Conservation (phyloP, 1,140 invertebrate genomes). For the Leptoteleia sp. region DNA sequence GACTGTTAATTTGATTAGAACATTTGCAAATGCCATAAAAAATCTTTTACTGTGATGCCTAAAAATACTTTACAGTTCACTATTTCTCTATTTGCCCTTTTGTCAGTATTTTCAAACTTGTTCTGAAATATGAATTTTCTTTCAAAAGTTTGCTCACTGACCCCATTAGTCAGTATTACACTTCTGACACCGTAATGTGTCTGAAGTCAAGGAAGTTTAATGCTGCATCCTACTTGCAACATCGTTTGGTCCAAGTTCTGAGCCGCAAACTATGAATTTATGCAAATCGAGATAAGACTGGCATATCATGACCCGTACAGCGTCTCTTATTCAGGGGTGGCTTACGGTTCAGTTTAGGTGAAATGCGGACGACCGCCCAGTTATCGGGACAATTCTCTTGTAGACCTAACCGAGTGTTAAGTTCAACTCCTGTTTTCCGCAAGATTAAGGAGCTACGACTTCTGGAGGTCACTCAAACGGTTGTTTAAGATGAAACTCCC, state of each 20-base stretch:
- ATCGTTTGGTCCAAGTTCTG: conserved; percentile 62
- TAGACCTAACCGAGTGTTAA: conserved; percentile 66
- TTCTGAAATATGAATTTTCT: no score
- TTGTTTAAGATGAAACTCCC: conserved; percentile 48
- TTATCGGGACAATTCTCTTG: conserved; percentile 55
- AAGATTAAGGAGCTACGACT: conserved; percentile 64
- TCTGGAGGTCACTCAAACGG: conserved; percentile 53
- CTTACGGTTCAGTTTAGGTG: conserved; percentile 64
- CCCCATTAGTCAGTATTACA: conserved; percentile 47
- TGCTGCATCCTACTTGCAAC: conserved; percentile 43
- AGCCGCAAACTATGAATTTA: conserved; percentile 78
- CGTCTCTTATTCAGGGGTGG: conserved; percentile 63
- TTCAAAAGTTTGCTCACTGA: conserved; percentile 12
- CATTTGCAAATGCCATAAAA: no score
- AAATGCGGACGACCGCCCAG: conserved; percentile 18
- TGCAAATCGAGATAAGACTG: conserved; percentile 79
- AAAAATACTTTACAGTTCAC: no score
- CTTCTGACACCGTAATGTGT: conserved; percentile 52
- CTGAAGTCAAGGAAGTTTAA: conserved; percentile 46
- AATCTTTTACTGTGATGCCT: no score
- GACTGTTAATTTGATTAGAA: no score
- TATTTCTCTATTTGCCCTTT: no score
- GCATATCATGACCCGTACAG: conserved; percentile 62
- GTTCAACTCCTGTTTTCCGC: conserved; percentile 63
- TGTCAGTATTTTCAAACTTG: no score